A percentile compares a stretch with the other conserved stretches of the same genome.
phyloP scores from a whole-genome alignment of 2,113 vertebrate species.

The Eira barbara region DNA sequence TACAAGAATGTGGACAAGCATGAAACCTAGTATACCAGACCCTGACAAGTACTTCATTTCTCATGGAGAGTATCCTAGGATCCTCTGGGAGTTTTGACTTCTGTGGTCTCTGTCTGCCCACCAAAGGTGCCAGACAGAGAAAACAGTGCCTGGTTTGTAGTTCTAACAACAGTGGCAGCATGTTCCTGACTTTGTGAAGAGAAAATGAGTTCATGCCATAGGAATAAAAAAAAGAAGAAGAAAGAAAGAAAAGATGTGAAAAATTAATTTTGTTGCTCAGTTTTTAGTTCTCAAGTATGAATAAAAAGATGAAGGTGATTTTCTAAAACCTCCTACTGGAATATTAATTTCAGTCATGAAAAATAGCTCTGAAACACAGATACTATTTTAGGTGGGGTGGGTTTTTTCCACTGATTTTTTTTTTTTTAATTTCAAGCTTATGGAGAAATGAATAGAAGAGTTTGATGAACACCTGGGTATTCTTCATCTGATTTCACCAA shows the following conservation, averaged over 20 bases:
- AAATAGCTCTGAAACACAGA: slow-evolving; percentile 2
- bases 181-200: background rate
- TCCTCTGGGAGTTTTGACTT: background rate
- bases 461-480: background rate
- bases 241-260: background rate
- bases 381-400: background rate
- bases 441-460: background rate
- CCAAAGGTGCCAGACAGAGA: background rate
- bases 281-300: background rate
- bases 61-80: background rate
- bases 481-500: background rate
- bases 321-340: background rate
- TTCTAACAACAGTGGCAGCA: background rate
- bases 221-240: background rate
- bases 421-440: background rate
- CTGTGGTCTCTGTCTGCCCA: background rate
- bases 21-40: background rate
- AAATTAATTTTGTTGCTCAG: background rate
- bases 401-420: background rate
- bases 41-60: background rate
- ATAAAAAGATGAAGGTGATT: background rate
- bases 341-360: background rate
- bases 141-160: background rate
- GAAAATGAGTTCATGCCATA: background rate
- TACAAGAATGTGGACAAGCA: background rate